Base-by-base conservation (phyloP, 2,113 vertebrate genomes). In the Marmota monax region DNA sequence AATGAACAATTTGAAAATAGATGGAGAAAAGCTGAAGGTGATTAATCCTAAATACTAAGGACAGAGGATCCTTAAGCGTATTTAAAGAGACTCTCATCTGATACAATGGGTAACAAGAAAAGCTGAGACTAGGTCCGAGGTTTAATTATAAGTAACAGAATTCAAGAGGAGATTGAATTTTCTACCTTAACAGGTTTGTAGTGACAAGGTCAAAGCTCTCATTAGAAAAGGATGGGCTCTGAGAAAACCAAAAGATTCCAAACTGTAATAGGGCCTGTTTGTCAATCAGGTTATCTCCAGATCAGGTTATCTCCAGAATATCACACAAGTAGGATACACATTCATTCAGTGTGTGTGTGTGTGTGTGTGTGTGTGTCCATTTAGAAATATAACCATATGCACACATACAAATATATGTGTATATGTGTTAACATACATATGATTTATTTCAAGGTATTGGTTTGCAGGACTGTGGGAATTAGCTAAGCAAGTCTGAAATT, bases 61-160 rank as follows among this genome's bases (percentile, higher is more conserved):
- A 8, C 53, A 56, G n/a, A n/a, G 13, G 9, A 10, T 45, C 13
- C 4, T 53, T 63, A 37, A 27, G 37, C 42, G 7, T 4, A 53
- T 53, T 22, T 51, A 61, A 84, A 79, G 3, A 69, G 4, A 89
- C 5, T 42, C 7, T 29, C 3, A 63, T 65, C 4, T 10, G 3
- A 16, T 87, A 22, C 34, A 88, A 48, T 45, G 20, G n/a, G 63
- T 83, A 16, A 91, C 65, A 65, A 84, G 63, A 95, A 88, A 96
- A 7, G 14, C 45, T 67, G 37, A 96, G 20, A 16, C 37, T 45
- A 5, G 0, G 6, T 2, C 16, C 25, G 37, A 65, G 39, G 6
- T 48, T 90, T 56, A 67, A 48, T 34, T 80, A 74, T 76, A 76
- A 74, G 29, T 37, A 74, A 56, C 23, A 86, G 34, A 90, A 22